Percentiles rank a stretch among this genome's conserved stretches.
These are phyloP conservation scores for Sylvia borin DNA, from an alignment of 2,797 vertebrate genomes.

Conservation along the genomic window DNA sequence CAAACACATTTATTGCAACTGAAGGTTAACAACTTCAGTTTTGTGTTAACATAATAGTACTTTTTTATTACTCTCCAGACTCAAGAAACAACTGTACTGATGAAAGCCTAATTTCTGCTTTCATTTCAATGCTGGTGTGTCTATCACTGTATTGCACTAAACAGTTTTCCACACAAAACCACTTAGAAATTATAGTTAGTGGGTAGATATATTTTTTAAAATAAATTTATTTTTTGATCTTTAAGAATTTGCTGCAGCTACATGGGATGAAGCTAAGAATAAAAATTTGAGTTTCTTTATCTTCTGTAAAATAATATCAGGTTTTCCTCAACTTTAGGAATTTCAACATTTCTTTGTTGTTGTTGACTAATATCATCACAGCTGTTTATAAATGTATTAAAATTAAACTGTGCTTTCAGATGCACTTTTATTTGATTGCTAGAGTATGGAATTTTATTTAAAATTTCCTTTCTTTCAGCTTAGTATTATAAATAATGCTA, in stretches of 20 bases:
- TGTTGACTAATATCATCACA: background rate
- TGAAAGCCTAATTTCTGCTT: background rate
- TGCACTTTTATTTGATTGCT: background rate
- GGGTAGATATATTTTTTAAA: background rate
- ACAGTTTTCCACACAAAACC: background rate
- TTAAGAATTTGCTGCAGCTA: background rate
- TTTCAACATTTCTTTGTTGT: background rate
- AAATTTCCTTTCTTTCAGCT: background rate
- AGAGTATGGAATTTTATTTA: background rate
- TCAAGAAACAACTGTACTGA: background rate
- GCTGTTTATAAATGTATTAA: background rate
- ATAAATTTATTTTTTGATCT: background rate
- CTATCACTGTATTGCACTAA: background rate
- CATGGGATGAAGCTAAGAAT: background rate
- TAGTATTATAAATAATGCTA: background rate
- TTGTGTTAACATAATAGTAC: background rate
- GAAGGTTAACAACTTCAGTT: background rate
- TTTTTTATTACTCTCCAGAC: background rate
- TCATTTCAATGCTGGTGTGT: background rate
- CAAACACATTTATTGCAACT: background rate
- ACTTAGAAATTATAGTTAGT: background rate
- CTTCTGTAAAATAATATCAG: background rate
- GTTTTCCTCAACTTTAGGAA: background rate
- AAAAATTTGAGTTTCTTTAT: background rate
- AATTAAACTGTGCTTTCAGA: background rate